Percentiles rank a stretch among this genome's conserved stretches.
phyloP scores from a whole-genome alignment of 2,888 invertebrate genomes.

The Brachypalpus laphriformis region DNA sequence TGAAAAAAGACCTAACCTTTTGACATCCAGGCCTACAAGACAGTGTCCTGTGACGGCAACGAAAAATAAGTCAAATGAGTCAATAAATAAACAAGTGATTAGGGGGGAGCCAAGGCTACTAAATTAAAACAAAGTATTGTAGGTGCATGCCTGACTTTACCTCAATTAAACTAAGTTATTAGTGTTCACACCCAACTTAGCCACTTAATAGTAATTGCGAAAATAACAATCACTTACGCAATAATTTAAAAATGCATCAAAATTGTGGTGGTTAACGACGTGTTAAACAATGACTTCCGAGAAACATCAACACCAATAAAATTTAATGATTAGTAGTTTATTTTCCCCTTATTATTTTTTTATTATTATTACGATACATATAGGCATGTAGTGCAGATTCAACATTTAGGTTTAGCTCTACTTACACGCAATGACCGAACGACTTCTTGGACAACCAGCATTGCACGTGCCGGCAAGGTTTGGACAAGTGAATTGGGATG shows the following conservation, averaged over 20 bases:
- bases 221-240: not conserved
- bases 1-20: too few species aligned
- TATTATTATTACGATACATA: too few species aligned
- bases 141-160: too few species aligned
- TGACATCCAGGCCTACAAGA: too few species aligned
- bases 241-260: not conserved
- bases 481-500: slow-evolving; percentile 82
- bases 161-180: not conserved
- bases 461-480: slow-evolving; percentile 81
- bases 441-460: slow-evolving; percentile 83
- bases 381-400: too few species aligned
- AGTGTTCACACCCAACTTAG: not conserved
- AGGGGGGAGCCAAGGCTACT: too few species aligned
- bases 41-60: too few species aligned
- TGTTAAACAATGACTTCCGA: not conserved
- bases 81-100: too few species aligned
- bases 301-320: not conserved
- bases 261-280: not conserved
- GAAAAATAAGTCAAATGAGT: too few species aligned
- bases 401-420: slow-evolving; percentile 44
- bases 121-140: too few species aligned
- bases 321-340: not conserved
- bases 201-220: not conserved
- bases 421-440: slow-evolving; percentile 82
- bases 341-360: not conserved